Percentiles rank a stretch among this genome's conserved stretches.
These are phyloP conservation scores for Babyrousa celebensis DNA, from an alignment of 2,797 vertebrate genomes.

Conservation along the genomic window DNA sequence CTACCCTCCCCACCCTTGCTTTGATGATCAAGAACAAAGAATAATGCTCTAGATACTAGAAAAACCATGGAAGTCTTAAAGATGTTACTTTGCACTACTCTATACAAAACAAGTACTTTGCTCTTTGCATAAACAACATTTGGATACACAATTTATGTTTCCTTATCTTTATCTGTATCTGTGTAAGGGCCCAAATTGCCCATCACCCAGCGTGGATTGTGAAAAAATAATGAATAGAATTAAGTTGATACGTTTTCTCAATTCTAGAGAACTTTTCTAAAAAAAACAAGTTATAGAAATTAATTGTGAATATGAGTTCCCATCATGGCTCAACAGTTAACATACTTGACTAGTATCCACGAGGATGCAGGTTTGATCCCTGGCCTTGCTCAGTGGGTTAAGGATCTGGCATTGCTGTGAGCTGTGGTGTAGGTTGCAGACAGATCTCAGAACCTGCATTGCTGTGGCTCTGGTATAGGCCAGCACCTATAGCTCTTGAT, in stretches of 20 bases:
- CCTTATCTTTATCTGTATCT: not conserved
- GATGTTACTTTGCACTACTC: conserved; percentile 4
- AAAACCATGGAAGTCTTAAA: not conserved
- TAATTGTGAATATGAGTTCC: not conserved
- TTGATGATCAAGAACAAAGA: not conserved
- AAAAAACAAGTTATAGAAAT: conserved; percentile 15
- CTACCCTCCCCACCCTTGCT: not conserved
- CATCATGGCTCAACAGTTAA: too few species aligned
- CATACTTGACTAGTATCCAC: too few species aligned
- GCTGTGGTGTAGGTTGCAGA: too few species aligned
- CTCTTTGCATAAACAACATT: conserved; percentile 4
- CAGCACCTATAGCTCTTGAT: too few species aligned
- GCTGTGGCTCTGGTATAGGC: too few species aligned
- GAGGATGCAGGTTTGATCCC: too few species aligned
- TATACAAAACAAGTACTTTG: conserved; percentile 2
- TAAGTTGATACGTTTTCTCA: not conserved
- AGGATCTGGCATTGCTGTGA: too few species aligned
- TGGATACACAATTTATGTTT: conserved; percentile 37
- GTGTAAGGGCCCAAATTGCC: not conserved
- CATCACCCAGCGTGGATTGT: not conserved
- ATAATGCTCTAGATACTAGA: not conserved
- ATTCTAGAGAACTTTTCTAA: not conserved
- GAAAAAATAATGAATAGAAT: not conserved
- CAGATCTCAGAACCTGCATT: too few species aligned
- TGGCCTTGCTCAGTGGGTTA: too few species aligned